Evolutionary conservation across 2,888 invertebrate genomes (phyloP).

Genomic region (Cryptocephalus primarius): DNA sequence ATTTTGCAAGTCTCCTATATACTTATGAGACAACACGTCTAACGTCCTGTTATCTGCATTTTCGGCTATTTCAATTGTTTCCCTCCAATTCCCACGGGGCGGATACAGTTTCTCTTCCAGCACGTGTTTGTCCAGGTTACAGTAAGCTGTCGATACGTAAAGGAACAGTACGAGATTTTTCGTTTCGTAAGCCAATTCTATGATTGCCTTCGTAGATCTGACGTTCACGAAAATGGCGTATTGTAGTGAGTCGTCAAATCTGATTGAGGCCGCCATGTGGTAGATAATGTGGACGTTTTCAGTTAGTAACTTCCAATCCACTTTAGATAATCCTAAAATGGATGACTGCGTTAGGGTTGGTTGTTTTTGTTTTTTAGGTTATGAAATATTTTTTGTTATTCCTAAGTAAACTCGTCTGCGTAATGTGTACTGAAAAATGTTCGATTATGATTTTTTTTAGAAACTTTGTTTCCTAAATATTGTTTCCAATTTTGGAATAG

Average conservation of each 20-base stretch:
- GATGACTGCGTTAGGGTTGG: no score
- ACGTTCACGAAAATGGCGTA: constrained; percentile 54
- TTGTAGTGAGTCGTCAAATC: constrained; percentile 71
- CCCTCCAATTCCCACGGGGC: background rate
- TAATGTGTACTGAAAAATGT: no score
- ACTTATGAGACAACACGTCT: background rate
- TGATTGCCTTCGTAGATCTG: constrained; percentile 53
- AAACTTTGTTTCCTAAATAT: no score
- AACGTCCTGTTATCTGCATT: background rate
- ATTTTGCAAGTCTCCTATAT: background rate
- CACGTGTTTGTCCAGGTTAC: constrained; percentile 55
- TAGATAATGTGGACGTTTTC: constrained; percentile 58
- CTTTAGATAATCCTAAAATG: constrained; percentile 5
- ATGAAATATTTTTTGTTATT: no score
- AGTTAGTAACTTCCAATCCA: constrained; percentile 38
- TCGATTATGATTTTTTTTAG: no score
- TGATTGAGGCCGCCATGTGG: constrained; percentile 73
- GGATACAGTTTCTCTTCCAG: background rate
- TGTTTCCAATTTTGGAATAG: no score
- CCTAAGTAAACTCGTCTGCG: no score
- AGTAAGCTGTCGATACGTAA: constrained; percentile 83
- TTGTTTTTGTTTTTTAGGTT: no score
- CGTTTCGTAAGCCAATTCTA: constrained; percentile 48
- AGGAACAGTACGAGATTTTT: constrained; percentile 45
- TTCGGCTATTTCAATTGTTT: background rate